Evolutionary conservation across 2,888 invertebrate species (phyloP).

Genomic region (Nysson spinosus): DNA sequence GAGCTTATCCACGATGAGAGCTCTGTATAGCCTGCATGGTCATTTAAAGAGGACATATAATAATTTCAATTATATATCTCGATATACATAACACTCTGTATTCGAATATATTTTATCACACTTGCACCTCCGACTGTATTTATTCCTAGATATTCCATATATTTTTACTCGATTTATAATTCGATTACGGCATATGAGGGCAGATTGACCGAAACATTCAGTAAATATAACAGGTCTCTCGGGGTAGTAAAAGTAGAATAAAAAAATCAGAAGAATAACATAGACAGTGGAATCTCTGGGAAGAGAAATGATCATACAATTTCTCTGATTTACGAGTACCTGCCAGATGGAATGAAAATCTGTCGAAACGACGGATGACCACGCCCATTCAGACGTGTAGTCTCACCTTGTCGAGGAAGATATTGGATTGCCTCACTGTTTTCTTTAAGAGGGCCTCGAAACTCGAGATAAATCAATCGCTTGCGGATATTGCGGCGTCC

Average conservation of each 20-base stretch:
- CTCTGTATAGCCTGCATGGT: too few relatives aligned
- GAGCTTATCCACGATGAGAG: neutral
- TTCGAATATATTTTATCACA: too few relatives aligned
- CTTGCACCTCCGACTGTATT: too few relatives aligned
- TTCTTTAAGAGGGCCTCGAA: slow-evolving; percentile 45
- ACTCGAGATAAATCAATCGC: slow-evolving; percentile 50
- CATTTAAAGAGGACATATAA: too few relatives aligned
- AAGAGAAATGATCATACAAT: slow-evolving; percentile 20
- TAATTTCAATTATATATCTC: too few relatives aligned
- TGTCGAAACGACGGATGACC: slow-evolving; percentile 49
- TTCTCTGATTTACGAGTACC: slow-evolving; percentile 38
- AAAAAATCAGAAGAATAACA: neutral
- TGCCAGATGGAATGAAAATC: slow-evolving; percentile 42
- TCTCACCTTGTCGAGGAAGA: slow-evolving; percentile 27
- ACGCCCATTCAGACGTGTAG: slow-evolving; percentile 28
- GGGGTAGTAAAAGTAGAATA: neutral
- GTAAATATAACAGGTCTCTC: too few relatives aligned
- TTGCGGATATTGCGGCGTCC: slow-evolving; percentile 44
- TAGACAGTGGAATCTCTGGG: slow-evolving; percentile 1
- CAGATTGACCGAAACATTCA: too few relatives aligned
- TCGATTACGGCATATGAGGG: too few relatives aligned
- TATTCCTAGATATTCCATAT: too few relatives aligned
- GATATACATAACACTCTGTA: too few relatives aligned
- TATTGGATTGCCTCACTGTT: slow-evolving; percentile 47
- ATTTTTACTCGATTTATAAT: too few relatives aligned